Conservation (phyloP, 37 sponge, comb jelly and placozoan species). For the Cliona cf. orientalis region DNA sequence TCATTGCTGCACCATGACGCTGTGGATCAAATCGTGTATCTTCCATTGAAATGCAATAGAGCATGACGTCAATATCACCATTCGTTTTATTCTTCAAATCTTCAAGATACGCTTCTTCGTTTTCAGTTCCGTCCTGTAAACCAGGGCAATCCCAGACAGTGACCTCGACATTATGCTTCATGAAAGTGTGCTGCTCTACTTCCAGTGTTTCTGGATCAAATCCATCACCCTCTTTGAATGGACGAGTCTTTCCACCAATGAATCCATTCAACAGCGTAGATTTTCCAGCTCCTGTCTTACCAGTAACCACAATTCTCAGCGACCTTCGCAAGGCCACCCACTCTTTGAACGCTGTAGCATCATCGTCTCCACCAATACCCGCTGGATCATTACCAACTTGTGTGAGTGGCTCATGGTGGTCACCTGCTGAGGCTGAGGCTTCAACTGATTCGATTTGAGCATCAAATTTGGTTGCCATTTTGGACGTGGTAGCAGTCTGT, state of each 20-base stretch:
- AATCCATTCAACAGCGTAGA: neutral
- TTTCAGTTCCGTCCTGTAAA: neutral
- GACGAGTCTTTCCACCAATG: neutral
- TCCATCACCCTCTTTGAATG: neutral
- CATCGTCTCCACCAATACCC: neutral
- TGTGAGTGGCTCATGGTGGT: neutral
- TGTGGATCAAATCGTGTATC: neutral
- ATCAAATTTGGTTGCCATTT: neutral
- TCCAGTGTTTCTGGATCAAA: neutral
- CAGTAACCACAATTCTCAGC: neutral
- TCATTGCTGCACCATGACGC: neutral
- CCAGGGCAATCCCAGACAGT: neutral
- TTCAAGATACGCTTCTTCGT: neutral
- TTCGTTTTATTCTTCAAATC: neutral
- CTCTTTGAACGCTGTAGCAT: neutral
- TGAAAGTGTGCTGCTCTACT: neutral
- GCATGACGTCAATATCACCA: neutral
- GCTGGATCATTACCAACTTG: neutral
- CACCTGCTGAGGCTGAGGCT: no score
- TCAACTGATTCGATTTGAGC: no score
- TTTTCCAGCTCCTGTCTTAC: neutral
- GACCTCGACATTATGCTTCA: neutral
- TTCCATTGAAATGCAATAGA: neutral
- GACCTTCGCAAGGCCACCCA: neutral
- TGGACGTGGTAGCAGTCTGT: no score